A percentile compares a stretch with the other conserved stretches of the same genome.
Evolutionary conservation across 2,113 vertebrate species (phyloP).

Genomic region (Phaethornis superciliosus): DNA sequence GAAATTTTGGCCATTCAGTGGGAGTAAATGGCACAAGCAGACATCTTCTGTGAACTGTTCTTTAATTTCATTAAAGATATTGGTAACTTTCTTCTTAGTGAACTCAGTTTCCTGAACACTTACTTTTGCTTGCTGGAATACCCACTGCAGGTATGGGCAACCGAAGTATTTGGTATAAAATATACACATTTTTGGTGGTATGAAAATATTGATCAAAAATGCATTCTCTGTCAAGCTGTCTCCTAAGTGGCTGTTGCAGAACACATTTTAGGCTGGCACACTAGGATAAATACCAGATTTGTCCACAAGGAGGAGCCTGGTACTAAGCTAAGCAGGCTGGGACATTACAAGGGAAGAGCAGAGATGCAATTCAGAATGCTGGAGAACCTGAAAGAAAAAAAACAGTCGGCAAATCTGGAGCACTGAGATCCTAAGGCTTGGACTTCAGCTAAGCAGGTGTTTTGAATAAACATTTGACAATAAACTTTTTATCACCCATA

Average conservation of each 20-base stretch:
- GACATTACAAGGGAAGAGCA: accelerated
- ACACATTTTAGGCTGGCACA: not conserved
- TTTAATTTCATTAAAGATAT: not conserved
- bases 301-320: not conserved
- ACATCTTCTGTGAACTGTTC: not conserved
- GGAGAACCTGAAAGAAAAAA: not conserved
- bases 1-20: not conserved
- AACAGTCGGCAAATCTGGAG: not conserved
- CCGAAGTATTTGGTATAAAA: not conserved
- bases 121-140: not conserved
- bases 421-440: not conserved
- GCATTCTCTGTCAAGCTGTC: not conserved
- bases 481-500: not conserved
- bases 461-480: not conserved
- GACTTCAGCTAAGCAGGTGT: not conserved
- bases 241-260: not conserved
- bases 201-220: not conserved
- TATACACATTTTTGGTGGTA: not conserved
- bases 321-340: not conserved
- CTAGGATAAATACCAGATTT: not conserved
- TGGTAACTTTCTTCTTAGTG: not conserved
- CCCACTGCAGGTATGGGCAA: not conserved
- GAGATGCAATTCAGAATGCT: not conserved
- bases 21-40: not conserved
- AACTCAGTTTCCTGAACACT: not conserved